Base-by-base conservation (phyloP, 2,113 vertebrate species). In the Centrocercus urophasianus region DNA sequence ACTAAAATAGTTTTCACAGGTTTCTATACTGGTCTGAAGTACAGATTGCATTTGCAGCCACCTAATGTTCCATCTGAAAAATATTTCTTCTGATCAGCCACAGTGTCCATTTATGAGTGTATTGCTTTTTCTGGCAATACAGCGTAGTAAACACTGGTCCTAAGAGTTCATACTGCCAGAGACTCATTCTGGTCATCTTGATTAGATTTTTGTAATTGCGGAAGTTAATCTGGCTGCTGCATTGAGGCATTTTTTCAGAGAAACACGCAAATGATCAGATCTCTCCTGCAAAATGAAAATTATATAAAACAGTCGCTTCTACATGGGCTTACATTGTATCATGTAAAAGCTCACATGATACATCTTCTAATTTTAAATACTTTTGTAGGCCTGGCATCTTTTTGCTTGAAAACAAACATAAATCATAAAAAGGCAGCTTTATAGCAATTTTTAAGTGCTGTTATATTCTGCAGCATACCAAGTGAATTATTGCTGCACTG, bases 401-500 rank as follows among this genome's bases (percentile, higher is more conserved):
- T 93, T 84, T 88, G 40, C 76, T 90, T 88, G 67, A 95, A 97
- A 97, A 90, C 64, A 94, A 90, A 89, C 83, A 85, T 96, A 96
- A 97, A 95, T 97, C 75, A 88, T 96, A 88, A 96, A 96, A 98
- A 89, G 5, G 43, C 70, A 94, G 50, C 73, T 94, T 96, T 96
- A 73, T 59, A 92, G 66, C 92, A 94, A 84, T 94, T 89, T 95
- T 94, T 83, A 96, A 98, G 93, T 90, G 84, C 94, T 95, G 77
- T 94, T 97, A 93, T 96, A 66, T 93, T 95, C 96, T 97, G 57
- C 85, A 95, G 95, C 93, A 95, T 98, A 98, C 96, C 93, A 93
- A 96, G 92, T 98, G 98, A 98, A 96, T 97, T 98, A 98, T 95
- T 98, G 96, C 97, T 97, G 72, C 93, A 93, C 97, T 98, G 96